phyloP scores from a whole-genome alignment of 1,140 invertebrate species.

The Drosophila suzukii region DNA sequence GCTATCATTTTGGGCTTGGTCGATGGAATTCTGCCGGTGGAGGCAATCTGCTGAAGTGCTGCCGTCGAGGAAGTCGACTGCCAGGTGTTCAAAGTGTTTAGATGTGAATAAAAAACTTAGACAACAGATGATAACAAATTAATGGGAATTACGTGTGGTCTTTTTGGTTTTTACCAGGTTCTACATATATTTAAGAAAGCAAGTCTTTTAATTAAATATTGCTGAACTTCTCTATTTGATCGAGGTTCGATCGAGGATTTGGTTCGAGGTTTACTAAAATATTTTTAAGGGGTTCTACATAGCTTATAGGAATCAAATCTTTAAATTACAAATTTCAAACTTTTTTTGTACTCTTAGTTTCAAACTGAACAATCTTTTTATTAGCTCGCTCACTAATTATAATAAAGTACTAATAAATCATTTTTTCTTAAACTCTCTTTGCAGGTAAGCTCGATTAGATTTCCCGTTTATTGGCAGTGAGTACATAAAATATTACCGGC shows the following conservation, averaged over 20 bases:
- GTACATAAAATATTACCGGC: conserved; percentile 19
- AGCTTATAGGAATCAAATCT: too few species aligned
- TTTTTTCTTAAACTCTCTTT: conserved; percentile 34
- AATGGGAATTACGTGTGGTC: conserved; percentile 9
- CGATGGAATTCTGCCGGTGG: conserved; percentile 61
- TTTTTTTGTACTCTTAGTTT: background rate
- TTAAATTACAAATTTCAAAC: too few species aligned
- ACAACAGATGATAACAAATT: conserved; percentile 26
- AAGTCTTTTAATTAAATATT: too few species aligned
- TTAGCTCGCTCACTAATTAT: background rate
- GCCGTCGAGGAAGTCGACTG: conserved; percentile 1
- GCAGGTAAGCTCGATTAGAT: conserved; percentile 72
- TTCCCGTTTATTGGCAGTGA: conserved; percentile 21
- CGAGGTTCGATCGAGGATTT: too few species aligned
- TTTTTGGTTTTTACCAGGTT: background rate
- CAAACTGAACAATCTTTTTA: background rate
- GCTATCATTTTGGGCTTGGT: conserved; percentile 68
- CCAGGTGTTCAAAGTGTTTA: conserved; percentile 32
- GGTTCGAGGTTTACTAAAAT: too few species aligned
- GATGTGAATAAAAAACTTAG: conserved; percentile 24
- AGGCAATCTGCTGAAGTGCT: conserved; percentile 62
- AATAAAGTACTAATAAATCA: conserved; percentile 1
- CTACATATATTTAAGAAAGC: background rate
- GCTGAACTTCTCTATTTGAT: too few species aligned
- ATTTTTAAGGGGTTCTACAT: background rate